A percentile compares a stretch with the other conserved stretches of the same genome.
Evolutionary conservation across 2,113 vertebrate species (phyloP).

Genomic region (Sturnus vulgaris): DNA sequence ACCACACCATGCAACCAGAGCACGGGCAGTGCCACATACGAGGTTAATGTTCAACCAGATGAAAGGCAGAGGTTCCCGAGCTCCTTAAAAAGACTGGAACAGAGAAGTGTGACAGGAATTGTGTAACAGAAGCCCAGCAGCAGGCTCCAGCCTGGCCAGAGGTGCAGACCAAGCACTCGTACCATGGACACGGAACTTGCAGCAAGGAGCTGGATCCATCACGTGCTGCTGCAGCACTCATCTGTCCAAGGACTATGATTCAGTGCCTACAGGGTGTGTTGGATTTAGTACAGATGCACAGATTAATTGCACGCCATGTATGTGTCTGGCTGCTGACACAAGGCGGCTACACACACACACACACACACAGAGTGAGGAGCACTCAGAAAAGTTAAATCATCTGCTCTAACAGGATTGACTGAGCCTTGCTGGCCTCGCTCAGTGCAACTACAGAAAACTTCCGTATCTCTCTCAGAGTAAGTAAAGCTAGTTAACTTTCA

Average conservation of each 20-base stretch:
- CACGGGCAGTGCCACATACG: rapidly evolving
- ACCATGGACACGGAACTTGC: rapidly evolving
- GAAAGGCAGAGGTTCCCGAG: neutral
- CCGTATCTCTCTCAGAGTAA: neutral
- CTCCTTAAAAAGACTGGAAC: rapidly evolving
- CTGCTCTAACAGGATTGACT: neutral
- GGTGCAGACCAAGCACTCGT: rapidly evolving
- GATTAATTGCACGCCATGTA: neutral
- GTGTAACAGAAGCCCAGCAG: neutral
- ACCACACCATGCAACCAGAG: neutral
- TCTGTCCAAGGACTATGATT: neutral
- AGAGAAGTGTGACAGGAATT: rapidly evolving
- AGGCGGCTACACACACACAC: neutral
- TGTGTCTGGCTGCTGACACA: neutral
- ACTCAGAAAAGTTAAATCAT: neutral
- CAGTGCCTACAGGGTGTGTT: neutral
- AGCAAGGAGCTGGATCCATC: neutral
- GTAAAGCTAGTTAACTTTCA: neutral
- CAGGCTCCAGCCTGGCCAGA: neutral
- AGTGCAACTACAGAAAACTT: neutral
- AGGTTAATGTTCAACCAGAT: neutral
- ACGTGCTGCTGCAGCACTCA: neutral
- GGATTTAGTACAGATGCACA: neutral
- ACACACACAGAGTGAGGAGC: neutral
- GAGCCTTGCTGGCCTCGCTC: neutral